Evolutionary conservation across 2,888 invertebrate genomes (phyloP), one percentile per base, ranked within the genome.

Genomic region (Drosophila suboccidentalis): DNA sequence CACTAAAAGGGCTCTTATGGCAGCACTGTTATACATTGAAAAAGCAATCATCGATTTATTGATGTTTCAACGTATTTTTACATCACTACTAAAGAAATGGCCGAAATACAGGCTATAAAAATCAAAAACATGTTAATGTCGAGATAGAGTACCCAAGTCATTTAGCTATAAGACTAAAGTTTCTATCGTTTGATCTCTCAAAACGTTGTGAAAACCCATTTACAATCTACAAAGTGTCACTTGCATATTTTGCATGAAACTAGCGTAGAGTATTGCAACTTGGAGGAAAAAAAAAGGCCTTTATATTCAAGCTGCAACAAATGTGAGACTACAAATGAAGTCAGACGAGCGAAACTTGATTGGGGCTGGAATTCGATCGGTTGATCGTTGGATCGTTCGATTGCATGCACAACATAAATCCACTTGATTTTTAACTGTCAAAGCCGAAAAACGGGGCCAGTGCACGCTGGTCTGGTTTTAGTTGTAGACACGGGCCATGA

Each of bases 391-490:
- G 22, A 53, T 54, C 49, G 76, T 50, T 62, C 64, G 65, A 50
- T 51, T 41, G 64, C 44, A 50, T 63, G 66, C 65, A 59, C 49
- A 68, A 63, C 64, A 50, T 46, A 59, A 51, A 68, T 49, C 44
- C 71, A 71, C 79, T 78, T 82, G 78, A 78, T 71, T 71, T 62
- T 53, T 34, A 79, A 81, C 87, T 88, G 83, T 88, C 83, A 84
- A 71, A 86, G 83, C 75, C 80, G 47, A 71, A 80, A 88, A 71
- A 66, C 29, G 68, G 69, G 75, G 75, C 68, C 75, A 78, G 32
- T 75, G 78, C 51, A 69, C 58, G 75, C 39, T 60, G 59, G 59
- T 68, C 61, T 47, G 69, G 61, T 49, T 63, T 58, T 54, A 75
- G 71, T 71, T 49, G 66, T 70, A 65, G 82, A 69, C 62, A 66